These are phyloP conservation scores for Tachyglossus aculeatus DNA, from an alignment of 2,797 vertebrate genomes.

Conservation along the genomic window DNA sequence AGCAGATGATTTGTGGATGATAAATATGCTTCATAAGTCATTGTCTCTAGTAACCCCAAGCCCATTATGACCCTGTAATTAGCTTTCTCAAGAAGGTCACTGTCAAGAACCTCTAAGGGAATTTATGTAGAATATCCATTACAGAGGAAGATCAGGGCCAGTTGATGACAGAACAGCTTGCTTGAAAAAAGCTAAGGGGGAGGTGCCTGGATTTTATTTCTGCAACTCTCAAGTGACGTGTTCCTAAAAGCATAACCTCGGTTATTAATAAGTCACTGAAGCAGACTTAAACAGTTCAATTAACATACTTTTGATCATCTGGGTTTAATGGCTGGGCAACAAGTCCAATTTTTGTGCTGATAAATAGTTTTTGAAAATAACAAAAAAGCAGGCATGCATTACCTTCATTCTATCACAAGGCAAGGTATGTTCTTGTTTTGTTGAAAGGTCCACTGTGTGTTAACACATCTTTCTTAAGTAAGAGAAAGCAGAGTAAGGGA, in stretches of 20 bases:
- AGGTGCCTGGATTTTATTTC: not conserved
- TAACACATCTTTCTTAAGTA: no score
- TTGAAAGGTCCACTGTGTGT: no score
- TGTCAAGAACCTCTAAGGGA: conserved; percentile 35
- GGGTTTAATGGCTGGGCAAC: not conserved
- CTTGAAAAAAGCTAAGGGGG: not conserved
- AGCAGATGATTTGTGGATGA: conserved; percentile 53
- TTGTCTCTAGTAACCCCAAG: conserved; percentile 20
- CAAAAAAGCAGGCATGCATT: no score
- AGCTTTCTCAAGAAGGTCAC: conserved; percentile 31
- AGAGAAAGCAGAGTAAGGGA: no score
- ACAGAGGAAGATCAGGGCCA: not conserved
- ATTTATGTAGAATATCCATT: not conserved
- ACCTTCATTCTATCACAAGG: no score
- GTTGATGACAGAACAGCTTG: not conserved
- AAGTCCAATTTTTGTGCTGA: no score
- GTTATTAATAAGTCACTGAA: not conserved
- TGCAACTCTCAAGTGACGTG: not conserved
- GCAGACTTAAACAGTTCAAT: no score
- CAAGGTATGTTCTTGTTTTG: no score
- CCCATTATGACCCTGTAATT: not conserved
- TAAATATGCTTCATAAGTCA: conserved; percentile 39
- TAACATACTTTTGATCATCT: not conserved
- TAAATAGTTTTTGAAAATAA: no score
- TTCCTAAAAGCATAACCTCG: not conserved